Evolutionary conservation across 2,888 invertebrate species (phyloP), one percentile per base, ranked within the genome.

Genomic region (Kryphioiulus occultus): DNA sequence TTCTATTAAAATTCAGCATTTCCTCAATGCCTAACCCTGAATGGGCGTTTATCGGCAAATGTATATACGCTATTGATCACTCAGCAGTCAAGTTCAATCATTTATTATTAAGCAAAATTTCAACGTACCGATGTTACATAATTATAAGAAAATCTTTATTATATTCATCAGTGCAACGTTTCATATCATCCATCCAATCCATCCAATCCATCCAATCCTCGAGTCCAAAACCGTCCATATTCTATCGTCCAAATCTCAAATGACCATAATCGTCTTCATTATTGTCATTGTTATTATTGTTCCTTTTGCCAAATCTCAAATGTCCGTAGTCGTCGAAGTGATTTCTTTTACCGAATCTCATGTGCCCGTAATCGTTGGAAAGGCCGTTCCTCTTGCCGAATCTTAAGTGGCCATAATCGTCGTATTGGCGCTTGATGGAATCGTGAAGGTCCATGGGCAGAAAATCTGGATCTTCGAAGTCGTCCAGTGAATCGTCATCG

Each of bases 331-430:
- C 59, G 32, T 59, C 83, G 26, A 26, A 78, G 30, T 2, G 19
- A 15, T 82, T 78, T 44, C 89, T 88, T 32, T 89, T 89, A 15
- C 91, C 90, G 68, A 90, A 91, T 53, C 90, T 89, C 89, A 90
- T 89, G 82, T 89, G 89, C 10, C 89, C 89, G 32, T 89, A 89
- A 53, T 89, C 89, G 84, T 90, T 90, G 44, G 89, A 89, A n/a
- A 90, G 89, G 85, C 88, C 87, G 15, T 89, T 88, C 22, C 90
- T 85, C 87, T 90, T 90, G 7, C 91, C 91, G 85, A 90, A 91
- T 85, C 91, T 88, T 90, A 90, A 90, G 88, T 91, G 91, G 30
- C 91, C 91, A 88, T 91, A 91, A 86, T 91, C 91, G 87, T 91
- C 90, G 87, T 89, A 90, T 87, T 90, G 90, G 9, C 90, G 87